Percentiles rank a stretch among this genome's conserved stretches.
phyloP scores from a whole-genome alignment of 2,888 invertebrate genomes.

The Hirudinaria manillensis region DNA sequence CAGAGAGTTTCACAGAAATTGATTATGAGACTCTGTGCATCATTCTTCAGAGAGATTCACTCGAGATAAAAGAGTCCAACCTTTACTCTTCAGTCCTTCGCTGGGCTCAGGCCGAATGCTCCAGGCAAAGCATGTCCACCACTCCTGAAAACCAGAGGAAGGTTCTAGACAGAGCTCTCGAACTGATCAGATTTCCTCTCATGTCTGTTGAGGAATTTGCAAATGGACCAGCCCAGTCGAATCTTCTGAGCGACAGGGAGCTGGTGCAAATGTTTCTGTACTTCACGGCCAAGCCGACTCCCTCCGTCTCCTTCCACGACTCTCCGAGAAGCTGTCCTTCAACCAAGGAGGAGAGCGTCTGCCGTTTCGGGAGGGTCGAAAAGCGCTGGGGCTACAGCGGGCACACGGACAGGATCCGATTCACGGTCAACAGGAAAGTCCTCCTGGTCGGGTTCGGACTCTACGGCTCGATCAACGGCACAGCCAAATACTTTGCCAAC shows the following conservation, averaged over 20 bases:
- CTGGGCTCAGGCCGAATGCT: slow-evolving; percentile 88
- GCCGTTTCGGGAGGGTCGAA: slow-evolving; percentile 88
- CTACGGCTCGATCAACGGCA: slow-evolving; percentile 90
- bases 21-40: slow-evolving; percentile 86
- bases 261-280: slow-evolving; percentile 90
- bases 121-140: slow-evolving; percentile 72
- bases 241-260: slow-evolving; percentile 82
- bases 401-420: slow-evolving; percentile 87
- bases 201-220: slow-evolving; percentile 91
- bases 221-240: slow-evolving; percentile 86
- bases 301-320: slow-evolving; percentile 72
- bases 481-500: slow-evolving; percentile 87
- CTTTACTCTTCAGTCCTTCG: slow-evolving; percentile 79
- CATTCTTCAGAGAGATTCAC: slow-evolving; percentile 81
- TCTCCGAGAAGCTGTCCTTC: slow-evolving; percentile 77
- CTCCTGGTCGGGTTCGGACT: slow-evolving; percentile 91
- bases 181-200: slow-evolving; percentile 83
- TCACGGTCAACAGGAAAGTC: slow-evolving; percentile 87
- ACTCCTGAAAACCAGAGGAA: slow-evolving; percentile 66
- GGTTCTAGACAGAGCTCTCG: slow-evolving; percentile 64
- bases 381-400: slow-evolving; percentile 96
- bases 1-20: slow-evolving; percentile 91
- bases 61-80: slow-evolving; percentile 83
- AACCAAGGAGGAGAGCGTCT: slow-evolving; percentile 85
- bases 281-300: slow-evolving; percentile 83